phyloP scores from a whole-genome alignment of 1,140 invertebrate genomes.

The Andricus grossulariae region DNA sequence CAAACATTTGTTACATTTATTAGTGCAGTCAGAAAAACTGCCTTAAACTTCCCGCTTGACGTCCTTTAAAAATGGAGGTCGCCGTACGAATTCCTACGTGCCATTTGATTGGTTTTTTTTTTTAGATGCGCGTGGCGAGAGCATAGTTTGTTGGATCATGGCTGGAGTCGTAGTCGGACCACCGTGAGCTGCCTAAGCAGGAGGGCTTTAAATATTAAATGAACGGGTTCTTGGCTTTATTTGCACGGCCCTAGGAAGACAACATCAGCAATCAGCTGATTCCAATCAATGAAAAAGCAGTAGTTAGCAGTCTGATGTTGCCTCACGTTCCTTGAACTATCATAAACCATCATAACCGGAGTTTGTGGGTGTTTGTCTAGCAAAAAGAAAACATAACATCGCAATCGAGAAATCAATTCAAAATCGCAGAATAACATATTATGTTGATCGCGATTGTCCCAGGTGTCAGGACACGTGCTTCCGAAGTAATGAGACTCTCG shows the following conservation, averaged over 20 bases:
- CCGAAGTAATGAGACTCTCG: conserved; percentile 38
- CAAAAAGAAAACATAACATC: conserved; percentile 31
- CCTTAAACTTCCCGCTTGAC: too few relatives aligned
- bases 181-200: too few relatives aligned
- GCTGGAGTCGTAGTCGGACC: too few relatives aligned
- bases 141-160: too few relatives aligned
- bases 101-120: too few relatives aligned
- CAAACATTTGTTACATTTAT: too few relatives aligned
- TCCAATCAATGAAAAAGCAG: conserved; percentile 64
- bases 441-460: conserved; percentile 55
- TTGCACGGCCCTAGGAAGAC: neutral
- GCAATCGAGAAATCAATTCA: conserved; percentile 34
- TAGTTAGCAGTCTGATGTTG: conserved; percentile 42
- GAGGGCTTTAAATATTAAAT: too few relatives aligned
- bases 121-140: too few relatives aligned
- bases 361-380: conserved; percentile 13
- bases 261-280: conserved; percentile 65
- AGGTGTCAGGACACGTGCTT: conserved; percentile 52
- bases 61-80: too few relatives aligned
- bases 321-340: too few relatives aligned
- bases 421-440: conserved; percentile 45
- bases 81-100: too few relatives aligned
- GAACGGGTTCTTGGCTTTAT: neutral
- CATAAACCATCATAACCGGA: neutral
- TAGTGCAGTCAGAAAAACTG: too few relatives aligned